phyloP scores from a whole-genome alignment of 92 coral and sea anemone genomes.

The Pocillopora grandis region DNA sequence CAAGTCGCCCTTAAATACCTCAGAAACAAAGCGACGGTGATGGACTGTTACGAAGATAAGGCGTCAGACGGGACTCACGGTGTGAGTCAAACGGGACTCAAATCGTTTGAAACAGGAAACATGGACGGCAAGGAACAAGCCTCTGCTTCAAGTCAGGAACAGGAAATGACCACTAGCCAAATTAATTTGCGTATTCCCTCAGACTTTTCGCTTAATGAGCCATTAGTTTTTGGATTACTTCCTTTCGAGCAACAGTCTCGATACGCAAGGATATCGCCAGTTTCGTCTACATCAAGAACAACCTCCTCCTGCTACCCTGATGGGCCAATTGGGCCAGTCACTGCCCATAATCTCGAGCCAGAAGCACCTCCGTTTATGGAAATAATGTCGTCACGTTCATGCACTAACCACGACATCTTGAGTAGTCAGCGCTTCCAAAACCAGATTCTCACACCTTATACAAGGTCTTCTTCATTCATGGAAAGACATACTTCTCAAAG shows the following conservation, averaged over 20 bases:
- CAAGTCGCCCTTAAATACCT: neutral
- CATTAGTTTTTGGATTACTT: neutral
- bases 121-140: neutral
- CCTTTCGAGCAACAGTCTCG: slow-evolving; percentile 1
- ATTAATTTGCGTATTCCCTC: neutral
- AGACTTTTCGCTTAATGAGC: neutral
- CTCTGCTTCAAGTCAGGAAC: neutral
- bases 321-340: neutral
- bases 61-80: neutral
- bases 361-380: neutral
- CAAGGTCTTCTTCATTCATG: neutral
- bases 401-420: neutral
- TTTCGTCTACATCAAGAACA: neutral
- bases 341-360: neutral
- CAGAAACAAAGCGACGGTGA: neutral
- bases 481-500: neutral
- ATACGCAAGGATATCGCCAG: neutral
- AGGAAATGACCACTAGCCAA: neutral
- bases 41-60: neutral
- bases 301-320: neutral
- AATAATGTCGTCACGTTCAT: neutral
- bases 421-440: neutral
- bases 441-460: neutral
- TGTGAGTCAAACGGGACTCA: neutral
- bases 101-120: neutral